Evolutionary conservation across 2,888 invertebrate genomes (phyloP).

Genomic region (Tenthredo scrophulariae): DNA sequence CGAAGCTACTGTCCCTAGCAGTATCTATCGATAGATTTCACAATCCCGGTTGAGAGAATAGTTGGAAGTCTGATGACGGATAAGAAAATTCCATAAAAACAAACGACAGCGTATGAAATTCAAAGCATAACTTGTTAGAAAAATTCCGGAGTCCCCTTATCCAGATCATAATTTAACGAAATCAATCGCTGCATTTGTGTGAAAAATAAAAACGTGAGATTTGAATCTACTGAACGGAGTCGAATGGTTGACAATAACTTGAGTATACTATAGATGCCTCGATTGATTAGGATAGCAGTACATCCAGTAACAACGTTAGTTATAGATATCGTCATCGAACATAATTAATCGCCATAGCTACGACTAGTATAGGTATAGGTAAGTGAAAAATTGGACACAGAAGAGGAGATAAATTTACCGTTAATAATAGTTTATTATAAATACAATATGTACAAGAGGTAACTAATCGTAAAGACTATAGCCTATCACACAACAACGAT

Average conservation of each 20-base stretch:
- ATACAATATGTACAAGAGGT: constrained; percentile 51
- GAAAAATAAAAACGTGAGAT: background rate
- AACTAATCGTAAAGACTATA: constrained; percentile 28
- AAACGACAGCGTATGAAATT: background rate
- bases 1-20: background rate
- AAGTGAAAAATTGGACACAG: background rate
- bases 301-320: background rate
- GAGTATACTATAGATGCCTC: background rate
- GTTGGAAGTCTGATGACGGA: background rate
- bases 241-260: background rate
- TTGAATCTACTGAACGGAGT: background rate
- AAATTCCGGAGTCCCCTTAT: background rate
- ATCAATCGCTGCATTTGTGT: background rate
- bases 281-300: background rate
- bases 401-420: background rate
- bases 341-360: background rate
- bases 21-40: background rate
- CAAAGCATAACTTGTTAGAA: background rate
- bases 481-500: constrained; percentile 32
- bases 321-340: background rate
- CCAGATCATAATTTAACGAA: background rate
- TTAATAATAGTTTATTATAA: constrained; percentile 52
- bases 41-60: background rate
- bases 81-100: background rate
- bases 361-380: no score